Evolutionary conservation across 1,140 invertebrate species (phyloP).

Genomic region (Acromyrmex echinatior): DNA sequence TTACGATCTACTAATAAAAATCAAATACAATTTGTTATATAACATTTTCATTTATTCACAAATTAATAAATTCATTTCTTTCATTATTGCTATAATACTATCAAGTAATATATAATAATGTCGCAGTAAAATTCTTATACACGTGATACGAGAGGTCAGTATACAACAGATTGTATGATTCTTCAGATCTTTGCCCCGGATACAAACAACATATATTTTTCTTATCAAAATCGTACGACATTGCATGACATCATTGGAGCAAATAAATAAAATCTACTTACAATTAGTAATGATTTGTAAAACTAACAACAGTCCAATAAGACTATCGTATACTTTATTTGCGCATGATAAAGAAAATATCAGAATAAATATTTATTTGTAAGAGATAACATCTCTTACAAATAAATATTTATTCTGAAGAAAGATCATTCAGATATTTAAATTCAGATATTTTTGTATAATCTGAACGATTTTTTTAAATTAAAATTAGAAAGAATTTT

Average conservation of each 20-base stretch:
- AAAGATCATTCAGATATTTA: not conserved
- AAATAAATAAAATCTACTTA: not conserved
- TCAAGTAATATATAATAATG: not conserved
- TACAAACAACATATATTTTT: constrained; percentile 7
- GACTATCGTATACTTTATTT: not conserved
- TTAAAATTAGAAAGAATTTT: not conserved
- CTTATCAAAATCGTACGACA: not conserved
- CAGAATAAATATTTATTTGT: not conserved
- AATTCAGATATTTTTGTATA: not conserved
- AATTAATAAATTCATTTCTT: not conserved
- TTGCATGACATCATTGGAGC: not conserved
- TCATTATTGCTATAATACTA: not conserved
- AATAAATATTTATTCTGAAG: no score
- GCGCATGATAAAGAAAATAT: not conserved
- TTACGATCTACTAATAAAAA: not conserved
- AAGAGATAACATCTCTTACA: not conserved
- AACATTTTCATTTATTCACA: not conserved
- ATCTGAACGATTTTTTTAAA: not conserved
- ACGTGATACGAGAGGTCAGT: not conserved
- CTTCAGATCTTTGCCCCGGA: constrained; percentile 17
- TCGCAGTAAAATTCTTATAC: not conserved
- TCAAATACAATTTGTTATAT: not conserved
- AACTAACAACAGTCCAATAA: not conserved
- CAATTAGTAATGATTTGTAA: constrained; percentile 5
- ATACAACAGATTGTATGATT: not conserved